Evolutionary conservation across 2,888 invertebrate species (phyloP), one percentile per base, ranked within the genome.

Genomic region (Dryobotodes eremita): DNA sequence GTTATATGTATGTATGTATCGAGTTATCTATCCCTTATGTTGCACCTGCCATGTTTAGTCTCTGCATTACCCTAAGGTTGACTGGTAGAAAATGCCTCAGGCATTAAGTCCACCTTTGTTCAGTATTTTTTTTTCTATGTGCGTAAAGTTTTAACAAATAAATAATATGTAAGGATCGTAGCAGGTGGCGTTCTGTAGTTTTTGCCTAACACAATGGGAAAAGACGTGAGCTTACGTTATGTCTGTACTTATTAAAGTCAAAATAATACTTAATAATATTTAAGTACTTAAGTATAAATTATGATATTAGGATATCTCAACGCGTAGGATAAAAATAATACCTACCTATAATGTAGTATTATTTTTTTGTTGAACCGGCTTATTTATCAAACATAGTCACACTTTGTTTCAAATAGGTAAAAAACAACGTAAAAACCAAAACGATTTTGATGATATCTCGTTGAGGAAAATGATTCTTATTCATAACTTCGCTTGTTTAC

Each of bases 391-490:
- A 61, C 13, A 62, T 62, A 36, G 72, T 57, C 64, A 75, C 75
- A 72, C 75, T 13, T 64, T 64, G 77, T 7, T 65, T 13, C 8
- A 62, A 64, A 65, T 17, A n/a, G n/a, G 36, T 26, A n/a, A n/a
- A n/a, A n/a, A n/a, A 62, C 36, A 62, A 23, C 42, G 86, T 70
- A 86, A 85, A 85, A 80, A 59, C 85, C 85, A 70, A 42, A 69
- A 15, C 17, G 13, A 20, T 69, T 76, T 73, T 50, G 82, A 87
- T 82, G 66, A 36, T 75, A 84, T 86, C 86, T 64, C 20, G 42
- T 73, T 77, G 72, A 86, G 86, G 87, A 86, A 86, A 86, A 87
- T 70, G 11, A 53, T 65, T 66, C 36, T 50, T 36, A 75, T 74
- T 85, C 59, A 83, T 61, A 64, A 74, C 61, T 48, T 57, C 6